These are phyloP conservation scores for Sipha flava DNA, from an alignment of 1,140 invertebrate genomes.

Conservation along the genomic window DNA sequence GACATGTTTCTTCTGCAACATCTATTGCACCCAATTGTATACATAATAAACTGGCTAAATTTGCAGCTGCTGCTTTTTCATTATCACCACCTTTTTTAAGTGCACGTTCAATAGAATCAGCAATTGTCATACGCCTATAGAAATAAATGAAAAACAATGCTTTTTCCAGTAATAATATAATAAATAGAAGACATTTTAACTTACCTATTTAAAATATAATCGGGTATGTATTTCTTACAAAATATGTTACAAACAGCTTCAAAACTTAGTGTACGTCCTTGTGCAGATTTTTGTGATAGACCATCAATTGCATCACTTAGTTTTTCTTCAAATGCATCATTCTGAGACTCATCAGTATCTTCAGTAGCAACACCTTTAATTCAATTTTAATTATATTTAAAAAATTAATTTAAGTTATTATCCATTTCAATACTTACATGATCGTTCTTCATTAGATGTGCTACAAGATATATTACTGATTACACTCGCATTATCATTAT, in stretches of 20 bases:
- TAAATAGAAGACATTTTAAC: too few species aligned
- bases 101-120: constrained; percentile 68
- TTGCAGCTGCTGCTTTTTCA: constrained; percentile 70
- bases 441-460: constrained; percentile 53
- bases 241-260: constrained; percentile 65
- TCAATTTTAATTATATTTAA: background rate
- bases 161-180: too few species aligned
- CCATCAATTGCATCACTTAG: constrained; percentile 77
- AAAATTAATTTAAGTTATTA: background rate
- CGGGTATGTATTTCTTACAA: constrained; percentile 67
- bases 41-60: constrained; percentile 66
- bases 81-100: constrained; percentile 71
- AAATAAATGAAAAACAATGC: background rate
- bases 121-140: constrained; percentile 62
- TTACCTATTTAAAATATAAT: constrained; percentile 61
- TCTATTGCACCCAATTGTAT: constrained; percentile 68
- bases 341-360: constrained; percentile 52
- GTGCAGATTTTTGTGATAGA: constrained; percentile 72
- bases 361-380: constrained; percentile 41
- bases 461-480: constrained; percentile 58
- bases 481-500: constrained; percentile 60
- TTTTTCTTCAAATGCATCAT: constrained; percentile 82
- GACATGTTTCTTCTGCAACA: constrained; percentile 54
- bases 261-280: constrained; percentile 64
- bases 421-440: background rate